Conservation (phyloP, 2,113 vertebrate species). For the Cranoglanis bouderius region DNA sequence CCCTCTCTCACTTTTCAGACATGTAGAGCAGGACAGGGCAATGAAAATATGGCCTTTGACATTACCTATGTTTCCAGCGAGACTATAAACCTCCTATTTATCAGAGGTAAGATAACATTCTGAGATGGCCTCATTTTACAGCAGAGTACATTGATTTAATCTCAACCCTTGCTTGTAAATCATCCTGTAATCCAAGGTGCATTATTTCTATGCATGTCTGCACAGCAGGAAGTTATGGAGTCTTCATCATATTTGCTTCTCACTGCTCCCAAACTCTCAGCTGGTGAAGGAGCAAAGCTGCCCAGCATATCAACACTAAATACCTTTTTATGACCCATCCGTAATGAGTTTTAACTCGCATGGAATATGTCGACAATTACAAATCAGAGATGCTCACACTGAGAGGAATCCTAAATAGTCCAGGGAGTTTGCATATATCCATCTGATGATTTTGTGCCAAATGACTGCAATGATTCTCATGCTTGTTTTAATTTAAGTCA, state of each 20-base stretch:
- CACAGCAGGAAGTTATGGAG: slow-evolving; percentile 55
- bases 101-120: slow-evolving; percentile 65
- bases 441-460: slow-evolving; percentile 24
- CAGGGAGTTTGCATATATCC: slow-evolving; percentile 6
- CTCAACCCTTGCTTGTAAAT: slow-evolving; percentile 63
- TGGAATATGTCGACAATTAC: slow-evolving; percentile 53
- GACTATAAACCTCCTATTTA: slow-evolving; percentile 61
- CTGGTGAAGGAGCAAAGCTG: slow-evolving; percentile 25
- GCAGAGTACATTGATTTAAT: slow-evolving; percentile 66
- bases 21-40: slow-evolving; percentile 27
- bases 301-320: slow-evolving; percentile 51
- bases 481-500: slow-evolving; percentile 35
- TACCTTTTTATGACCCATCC: slow-evolving; percentile 51
- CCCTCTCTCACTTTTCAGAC: neutral
- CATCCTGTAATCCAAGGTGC: slow-evolving; percentile 68
- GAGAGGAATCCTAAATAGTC: slow-evolving; percentile 51
- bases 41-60: slow-evolving; percentile 50
- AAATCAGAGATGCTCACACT: slow-evolving; percentile 32
- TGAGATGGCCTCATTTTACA: slow-evolving; percentile 61
- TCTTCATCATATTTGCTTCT: slow-evolving; percentile 45
- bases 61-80: slow-evolving; percentile 45
- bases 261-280: slow-evolving; percentile 33
- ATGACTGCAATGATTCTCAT: slow-evolving; percentile 18
- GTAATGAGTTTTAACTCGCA: slow-evolving; percentile 62
- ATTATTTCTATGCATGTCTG: slow-evolving; percentile 66